These are phyloP conservation scores for Sakesphorus luctuosus DNA, from an alignment of 2,113 vertebrate species.

Conservation along the genomic window DNA sequence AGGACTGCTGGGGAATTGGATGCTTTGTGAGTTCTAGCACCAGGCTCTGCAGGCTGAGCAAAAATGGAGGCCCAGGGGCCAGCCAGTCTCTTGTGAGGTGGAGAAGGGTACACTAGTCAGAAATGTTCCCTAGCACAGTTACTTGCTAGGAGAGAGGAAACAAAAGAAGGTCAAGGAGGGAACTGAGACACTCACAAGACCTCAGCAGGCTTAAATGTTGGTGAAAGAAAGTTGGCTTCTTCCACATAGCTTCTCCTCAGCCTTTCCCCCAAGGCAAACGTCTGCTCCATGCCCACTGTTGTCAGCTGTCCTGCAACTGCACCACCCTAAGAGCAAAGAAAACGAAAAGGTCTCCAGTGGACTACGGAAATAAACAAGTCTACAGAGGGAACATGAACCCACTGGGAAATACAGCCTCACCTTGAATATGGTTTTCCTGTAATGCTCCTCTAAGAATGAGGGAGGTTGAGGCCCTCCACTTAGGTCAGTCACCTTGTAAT, in stretches of 20 bases:
- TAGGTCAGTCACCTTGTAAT: constrained; percentile 86
- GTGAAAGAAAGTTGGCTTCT: constrained; percentile 80
- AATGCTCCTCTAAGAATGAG: constrained; percentile 80
- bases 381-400: neutral
- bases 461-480: constrained; percentile 83
- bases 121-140: neutral
- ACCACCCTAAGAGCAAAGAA: constrained; percentile 81
- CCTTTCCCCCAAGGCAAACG: constrained; percentile 86
- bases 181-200: constrained; percentile 87
- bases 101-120: neutral
- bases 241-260: constrained; percentile 87
- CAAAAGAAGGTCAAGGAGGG: neutral
- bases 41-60: neutral
- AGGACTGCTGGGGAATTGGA: neutral
- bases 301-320: constrained; percentile 90
- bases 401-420: constrained; percentile 18
- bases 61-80: neutral
- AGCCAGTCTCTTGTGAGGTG: neutral
- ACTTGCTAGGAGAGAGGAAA: neutral
- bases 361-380: neutral
- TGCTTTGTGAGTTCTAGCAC: neutral
- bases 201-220: constrained; percentile 83
- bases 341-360: neutral
- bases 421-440: constrained; percentile 72
- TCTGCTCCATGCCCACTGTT: constrained; percentile 90